Evolutionary conservation across 2,888 invertebrate genomes (phyloP).

Genomic region (Ecliptopera silaceata): DNA sequence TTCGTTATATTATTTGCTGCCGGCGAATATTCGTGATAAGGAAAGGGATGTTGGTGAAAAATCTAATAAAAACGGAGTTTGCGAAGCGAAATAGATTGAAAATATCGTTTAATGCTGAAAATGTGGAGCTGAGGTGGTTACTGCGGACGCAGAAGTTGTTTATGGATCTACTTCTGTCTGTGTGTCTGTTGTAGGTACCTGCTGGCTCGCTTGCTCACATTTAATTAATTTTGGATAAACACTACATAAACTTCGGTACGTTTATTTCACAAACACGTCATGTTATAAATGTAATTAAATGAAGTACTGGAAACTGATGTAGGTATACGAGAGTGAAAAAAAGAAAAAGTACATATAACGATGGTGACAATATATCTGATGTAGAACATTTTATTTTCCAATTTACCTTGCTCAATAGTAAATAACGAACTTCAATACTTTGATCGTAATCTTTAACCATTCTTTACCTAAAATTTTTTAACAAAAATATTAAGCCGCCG

Average conservation of each 20-base stretch:
- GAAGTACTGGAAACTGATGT: no score
- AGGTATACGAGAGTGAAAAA: no score
- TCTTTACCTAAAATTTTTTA: no score
- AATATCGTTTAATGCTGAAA: conserved; percentile 56
- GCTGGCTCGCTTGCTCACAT: background rate
- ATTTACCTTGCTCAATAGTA: no score
- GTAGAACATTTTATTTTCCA: no score
- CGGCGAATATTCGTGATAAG: conserved; percentile 62
- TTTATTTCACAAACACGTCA: background rate
- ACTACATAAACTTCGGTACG: background rate
- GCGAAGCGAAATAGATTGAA: conserved; percentile 57
- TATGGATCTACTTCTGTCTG: background rate
- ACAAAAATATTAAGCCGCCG: no score
- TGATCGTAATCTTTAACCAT: no score
- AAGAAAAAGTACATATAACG: no score
- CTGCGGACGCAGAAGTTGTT: conserved; percentile 19
- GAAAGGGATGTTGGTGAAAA: conserved; percentile 54
- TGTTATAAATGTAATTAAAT: no score
- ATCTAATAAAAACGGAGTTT: conserved; percentile 62
- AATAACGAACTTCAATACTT: no score
- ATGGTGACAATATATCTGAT: no score
- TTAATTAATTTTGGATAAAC: background rate
- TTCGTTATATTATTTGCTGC: conserved; percentile 69
- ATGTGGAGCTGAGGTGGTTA: conserved; percentile 28
- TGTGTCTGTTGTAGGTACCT: background rate